Conservation (phyloP, 2,797 vertebrate species). For the Myotis vivesi region DNA sequence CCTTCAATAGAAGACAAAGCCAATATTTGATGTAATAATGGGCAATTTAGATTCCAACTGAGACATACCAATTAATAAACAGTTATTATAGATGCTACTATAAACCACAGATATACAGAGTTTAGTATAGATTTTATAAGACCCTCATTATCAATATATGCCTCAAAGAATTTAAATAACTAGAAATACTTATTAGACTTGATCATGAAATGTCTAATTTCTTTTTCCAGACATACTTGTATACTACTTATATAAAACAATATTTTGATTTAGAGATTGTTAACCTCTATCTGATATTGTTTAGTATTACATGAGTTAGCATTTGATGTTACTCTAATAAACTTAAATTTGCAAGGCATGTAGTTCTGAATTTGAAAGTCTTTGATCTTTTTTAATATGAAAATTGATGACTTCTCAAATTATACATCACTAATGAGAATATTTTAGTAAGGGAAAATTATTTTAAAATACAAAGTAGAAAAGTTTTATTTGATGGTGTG, state of each 20-base stretch:
- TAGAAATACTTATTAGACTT: neutral
- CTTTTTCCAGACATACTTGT: neutral
- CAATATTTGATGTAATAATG: neutral
- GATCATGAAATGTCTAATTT: constrained; percentile 12
- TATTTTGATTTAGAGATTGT: neutral
- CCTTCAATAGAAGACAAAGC: neutral
- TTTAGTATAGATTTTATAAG: neutral
- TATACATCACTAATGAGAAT: neutral
- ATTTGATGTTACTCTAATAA: neutral
- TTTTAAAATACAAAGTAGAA: neutral
- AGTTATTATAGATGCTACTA: neutral
- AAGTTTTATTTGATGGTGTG: neutral
- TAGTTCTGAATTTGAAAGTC: neutral
- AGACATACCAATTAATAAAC: neutral
- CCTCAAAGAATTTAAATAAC: neutral
- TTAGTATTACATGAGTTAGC: neutral
- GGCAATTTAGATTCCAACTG: neutral
- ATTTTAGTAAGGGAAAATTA: neutral
- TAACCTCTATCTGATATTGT: neutral
- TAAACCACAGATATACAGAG: neutral
- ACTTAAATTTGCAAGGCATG: neutral
- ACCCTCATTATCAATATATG: neutral
- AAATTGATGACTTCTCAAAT: neutral
- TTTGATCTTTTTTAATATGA: neutral
- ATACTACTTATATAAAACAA: neutral